phyloP scores from a whole-genome alignment of 2,888 invertebrate genomes.

The Eumerus sabulonum region DNA sequence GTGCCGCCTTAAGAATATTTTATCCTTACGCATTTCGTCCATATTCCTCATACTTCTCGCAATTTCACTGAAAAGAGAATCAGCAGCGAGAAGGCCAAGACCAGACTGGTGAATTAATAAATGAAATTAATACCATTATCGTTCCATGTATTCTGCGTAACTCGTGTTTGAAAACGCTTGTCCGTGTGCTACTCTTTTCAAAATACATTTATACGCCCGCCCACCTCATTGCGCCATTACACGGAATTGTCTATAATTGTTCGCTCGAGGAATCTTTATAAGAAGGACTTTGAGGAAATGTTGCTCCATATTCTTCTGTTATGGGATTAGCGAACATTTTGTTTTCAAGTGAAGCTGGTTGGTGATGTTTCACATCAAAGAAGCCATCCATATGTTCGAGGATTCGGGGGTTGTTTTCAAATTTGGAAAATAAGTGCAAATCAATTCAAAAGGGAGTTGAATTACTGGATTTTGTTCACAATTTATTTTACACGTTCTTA shows the following conservation, averaged over 20 bases:
- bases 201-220: constrained; percentile 13
- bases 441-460: constrained; percentile 1
- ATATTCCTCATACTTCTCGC: constrained; percentile 22
- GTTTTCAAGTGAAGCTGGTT: constrained; percentile 4
- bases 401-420: constrained; percentile 16
- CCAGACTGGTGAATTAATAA: constrained; percentile 74
- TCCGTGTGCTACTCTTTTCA: constrained; percentile 30
- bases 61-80: constrained; percentile 13
- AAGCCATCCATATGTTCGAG: not conserved
- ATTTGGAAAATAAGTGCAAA: constrained; percentile 28
- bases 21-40: constrained; percentile 23
- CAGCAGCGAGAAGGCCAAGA: constrained; percentile 19
- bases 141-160: constrained; percentile 23
- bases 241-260: constrained; percentile 23
- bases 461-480: constrained; percentile 39
- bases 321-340: too few species aligned
- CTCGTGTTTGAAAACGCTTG: not conserved
- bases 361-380: not conserved
- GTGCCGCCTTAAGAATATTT: constrained; percentile 24
- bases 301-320: not conserved
- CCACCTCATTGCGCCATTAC: constrained; percentile 25
- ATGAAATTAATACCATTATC: constrained; percentile 75
- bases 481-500: constrained; percentile 14
- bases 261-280: constrained; percentile 35
- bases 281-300: constrained; percentile 33